Evolutionary conservation across 2,797 vertebrate genomes (phyloP), one percentile per base, ranked within the genome.

Genomic region (Glossophaga mutica): DNA sequence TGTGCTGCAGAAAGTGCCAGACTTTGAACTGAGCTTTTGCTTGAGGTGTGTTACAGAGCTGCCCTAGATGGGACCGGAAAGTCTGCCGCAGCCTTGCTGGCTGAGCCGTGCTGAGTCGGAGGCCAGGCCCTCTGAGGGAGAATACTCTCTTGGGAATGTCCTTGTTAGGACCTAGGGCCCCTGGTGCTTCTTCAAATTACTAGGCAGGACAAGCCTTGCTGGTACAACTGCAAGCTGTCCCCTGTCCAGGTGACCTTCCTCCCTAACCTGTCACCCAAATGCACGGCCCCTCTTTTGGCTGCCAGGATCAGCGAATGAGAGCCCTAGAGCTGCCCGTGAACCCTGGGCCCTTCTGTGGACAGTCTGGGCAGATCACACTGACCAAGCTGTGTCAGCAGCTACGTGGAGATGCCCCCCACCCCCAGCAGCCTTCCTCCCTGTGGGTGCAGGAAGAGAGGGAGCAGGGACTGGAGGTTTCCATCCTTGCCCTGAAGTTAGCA

Each of bases 401-500:
- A 19, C 9, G 0, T 15, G 48, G 68, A 76, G 34, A 32, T 42
- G 18, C 34, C 32, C 14, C 42, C 55, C 1, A 6, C 8, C 29
- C 37, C 55, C 59, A n/a, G 9, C 68, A 29, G 57, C 68, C 95
- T 57, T 94, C 74, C 46, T 94, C 77, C 74, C 39, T 32, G 15
- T 85, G 71, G 65, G 81, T 16, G 21, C 50, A 89, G 86, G 57
- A 90, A 78, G 93, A 94, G 50, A 92, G 29, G 73, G 82, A 87
- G 73, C 18, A 7, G 12, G 21, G 76, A 15, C 55, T 67, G 76
- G 84, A 96, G 57, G 81, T 77, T 89, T 93, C 79, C 71, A 62
- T 95, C 91, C 82, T 91, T 9, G 8, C 7, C 87, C 71, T 95
- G 93, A 32, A 94, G 81, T 95, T 94, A 94, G 59, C 1, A 2